Conservation (phyloP, 2,888 invertebrate species). For the Oscheius onirici region DNA sequence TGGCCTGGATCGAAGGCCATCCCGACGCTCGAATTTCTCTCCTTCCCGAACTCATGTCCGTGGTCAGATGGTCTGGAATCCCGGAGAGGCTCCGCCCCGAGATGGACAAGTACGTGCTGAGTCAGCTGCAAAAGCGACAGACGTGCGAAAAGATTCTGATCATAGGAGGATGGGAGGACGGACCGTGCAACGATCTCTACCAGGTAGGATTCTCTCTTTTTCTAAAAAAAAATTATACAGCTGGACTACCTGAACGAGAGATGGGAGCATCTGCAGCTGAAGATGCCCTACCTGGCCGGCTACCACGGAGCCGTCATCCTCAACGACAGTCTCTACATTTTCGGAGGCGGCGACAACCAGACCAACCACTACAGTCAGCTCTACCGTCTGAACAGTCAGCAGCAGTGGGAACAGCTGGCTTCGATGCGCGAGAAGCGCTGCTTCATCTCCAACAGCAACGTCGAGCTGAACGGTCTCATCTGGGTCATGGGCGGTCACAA, state of each 20-base stretch:
- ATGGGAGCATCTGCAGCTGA: neutral
- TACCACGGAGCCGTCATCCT: slow-evolving; percentile 20
- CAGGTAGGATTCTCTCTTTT: too few species aligned
- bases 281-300: slow-evolving; percentile 9
- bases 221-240: too few species aligned
- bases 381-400: neutral
- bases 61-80: slow-evolving; percentile 1
- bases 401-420: slow-evolving; percentile 6
- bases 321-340: slow-evolving; percentile 5
- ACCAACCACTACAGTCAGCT: slow-evolving; percentile 7
- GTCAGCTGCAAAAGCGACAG: neutral
- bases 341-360: slow-evolving; percentile 20
- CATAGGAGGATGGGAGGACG: slow-evolving; percentile 3
- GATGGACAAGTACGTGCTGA: neutral
- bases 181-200: neutral
- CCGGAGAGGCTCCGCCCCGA: neutral
- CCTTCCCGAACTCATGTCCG: neutral
- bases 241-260: slow-evolving; percentile 8
- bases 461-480: slow-evolving; percentile 14
- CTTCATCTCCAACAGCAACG: slow-evolving; percentile 24
- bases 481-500: slow-evolving; percentile 33
- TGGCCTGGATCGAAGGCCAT: slow-evolving; percentile 7
- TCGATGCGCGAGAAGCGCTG: slow-evolving; percentile 9
- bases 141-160: neutral
- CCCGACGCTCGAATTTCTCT: neutral